These are phyloP conservation scores for Podabrus alpinus DNA, from an alignment of 2,888 invertebrate species.

Conservation along the genomic window DNA sequence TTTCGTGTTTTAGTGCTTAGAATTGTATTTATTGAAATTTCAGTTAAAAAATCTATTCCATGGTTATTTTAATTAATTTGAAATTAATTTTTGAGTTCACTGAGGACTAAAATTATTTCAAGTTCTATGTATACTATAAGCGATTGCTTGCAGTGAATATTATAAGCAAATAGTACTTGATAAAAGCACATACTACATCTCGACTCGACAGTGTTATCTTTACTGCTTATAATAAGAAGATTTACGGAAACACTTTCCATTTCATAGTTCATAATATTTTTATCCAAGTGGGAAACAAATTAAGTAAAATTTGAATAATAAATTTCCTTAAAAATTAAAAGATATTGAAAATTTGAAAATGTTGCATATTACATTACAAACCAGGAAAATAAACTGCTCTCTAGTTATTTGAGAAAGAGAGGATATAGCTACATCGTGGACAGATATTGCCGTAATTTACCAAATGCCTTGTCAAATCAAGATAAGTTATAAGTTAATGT, in stretches of 20 bases:
- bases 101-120: background rate
- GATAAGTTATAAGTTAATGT: conserved; percentile 12
- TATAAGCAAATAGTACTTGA: no score
- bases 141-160: no score
- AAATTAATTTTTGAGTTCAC: background rate
- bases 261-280: no score
- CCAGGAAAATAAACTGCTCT: background rate
- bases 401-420: conserved; percentile 6
- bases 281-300: no score
- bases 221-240: no score
- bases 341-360: background rate
- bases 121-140: no score
- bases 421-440: conserved; percentile 5
- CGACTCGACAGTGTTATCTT: no score
- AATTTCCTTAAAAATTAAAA: background rate
- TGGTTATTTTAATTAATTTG: background rate
- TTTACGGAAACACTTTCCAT: background rate
- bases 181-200: no score
- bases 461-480: conserved; percentile 16
- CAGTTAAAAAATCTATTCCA: background rate
- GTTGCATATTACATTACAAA: background rate
- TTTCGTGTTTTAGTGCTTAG: conserved; percentile 20
- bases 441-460: conserved; percentile 17
- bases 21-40: conserved; percentile 23
- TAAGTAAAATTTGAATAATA: background rate